Evolutionary conservation across 2,113 vertebrate species (phyloP).

Genomic region (Anarhynchus alexandrinus): DNA sequence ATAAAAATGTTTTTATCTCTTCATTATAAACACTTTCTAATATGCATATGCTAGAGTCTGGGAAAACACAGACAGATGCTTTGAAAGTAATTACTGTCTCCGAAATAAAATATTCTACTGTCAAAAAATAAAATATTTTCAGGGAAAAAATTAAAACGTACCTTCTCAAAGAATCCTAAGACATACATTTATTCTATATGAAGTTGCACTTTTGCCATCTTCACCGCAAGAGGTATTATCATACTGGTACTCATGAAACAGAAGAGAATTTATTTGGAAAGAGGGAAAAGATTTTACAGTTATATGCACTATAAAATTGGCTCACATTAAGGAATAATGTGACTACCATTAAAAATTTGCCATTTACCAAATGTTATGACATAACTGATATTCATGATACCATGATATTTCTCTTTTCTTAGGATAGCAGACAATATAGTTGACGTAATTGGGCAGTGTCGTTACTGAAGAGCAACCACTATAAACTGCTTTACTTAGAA

Average conservation of each 20-base stretch:
- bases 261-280: conserved; percentile 13
- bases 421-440: not conserved
- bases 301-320: conserved; percentile 27
- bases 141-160: not conserved
- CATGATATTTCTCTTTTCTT: not conserved
- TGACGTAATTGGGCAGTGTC: not conserved
- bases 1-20: not conserved
- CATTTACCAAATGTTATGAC: conserved; percentile 14
- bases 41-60: not conserved
- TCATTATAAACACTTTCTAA: not conserved
- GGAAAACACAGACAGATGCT: not conserved
- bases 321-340: conserved; percentile 22
- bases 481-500: not conserved
- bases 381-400: conserved; percentile 13
- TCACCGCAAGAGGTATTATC: not conserved
- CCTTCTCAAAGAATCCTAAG: not conserved
- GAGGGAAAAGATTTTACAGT: conserved; percentile 16
- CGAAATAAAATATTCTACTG: not conserved
- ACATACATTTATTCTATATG: not conserved
- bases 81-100: not conserved
- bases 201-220: not conserved
- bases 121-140: not conserved
- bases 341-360: conserved; percentile 35
- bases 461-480: not conserved
- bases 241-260: not conserved